Conservation (phyloP, 2,113 vertebrate species). For the Calypte anna region DNA sequence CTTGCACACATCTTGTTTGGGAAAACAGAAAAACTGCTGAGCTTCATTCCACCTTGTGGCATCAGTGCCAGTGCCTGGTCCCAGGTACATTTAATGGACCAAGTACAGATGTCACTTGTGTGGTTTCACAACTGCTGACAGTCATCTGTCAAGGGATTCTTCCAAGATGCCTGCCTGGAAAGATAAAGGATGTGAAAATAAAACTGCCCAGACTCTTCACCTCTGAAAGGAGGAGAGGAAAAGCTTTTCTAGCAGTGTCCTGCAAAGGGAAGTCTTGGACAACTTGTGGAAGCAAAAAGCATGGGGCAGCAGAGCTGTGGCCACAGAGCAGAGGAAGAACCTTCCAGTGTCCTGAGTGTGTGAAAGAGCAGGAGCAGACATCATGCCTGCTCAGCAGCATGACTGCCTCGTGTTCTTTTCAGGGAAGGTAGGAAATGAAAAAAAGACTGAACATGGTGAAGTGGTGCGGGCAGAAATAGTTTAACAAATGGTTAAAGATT, state of each 20-base stretch:
- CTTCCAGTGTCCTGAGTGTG: neutral
- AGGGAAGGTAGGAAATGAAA: neutral
- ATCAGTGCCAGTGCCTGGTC: neutral
- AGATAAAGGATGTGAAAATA: neutral
- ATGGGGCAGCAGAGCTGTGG: neutral
- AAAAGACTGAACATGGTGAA: neutral
- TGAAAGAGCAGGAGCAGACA: neutral
- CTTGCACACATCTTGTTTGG: neutral
- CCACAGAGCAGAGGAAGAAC: neutral
- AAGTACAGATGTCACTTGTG: neutral
- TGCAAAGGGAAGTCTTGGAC: neutral
- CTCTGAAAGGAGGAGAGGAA: neutral
- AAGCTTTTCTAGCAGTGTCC: neutral
- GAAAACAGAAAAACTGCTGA: neutral
- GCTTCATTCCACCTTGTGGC: neutral
- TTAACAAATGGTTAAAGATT: neutral
- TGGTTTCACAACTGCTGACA: neutral
- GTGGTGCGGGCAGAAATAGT: neutral
- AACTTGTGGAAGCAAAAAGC: neutral
- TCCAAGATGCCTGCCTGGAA: neutral
- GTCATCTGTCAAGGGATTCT: neutral
- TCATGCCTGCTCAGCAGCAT: neutral
- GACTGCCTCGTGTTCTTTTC: neutral
- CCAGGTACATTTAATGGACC: neutral
- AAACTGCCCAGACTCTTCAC: neutral